Conservation (phyloP, 1,140 invertebrate genomes). For the Acyrthosiphon pisum region DNA sequence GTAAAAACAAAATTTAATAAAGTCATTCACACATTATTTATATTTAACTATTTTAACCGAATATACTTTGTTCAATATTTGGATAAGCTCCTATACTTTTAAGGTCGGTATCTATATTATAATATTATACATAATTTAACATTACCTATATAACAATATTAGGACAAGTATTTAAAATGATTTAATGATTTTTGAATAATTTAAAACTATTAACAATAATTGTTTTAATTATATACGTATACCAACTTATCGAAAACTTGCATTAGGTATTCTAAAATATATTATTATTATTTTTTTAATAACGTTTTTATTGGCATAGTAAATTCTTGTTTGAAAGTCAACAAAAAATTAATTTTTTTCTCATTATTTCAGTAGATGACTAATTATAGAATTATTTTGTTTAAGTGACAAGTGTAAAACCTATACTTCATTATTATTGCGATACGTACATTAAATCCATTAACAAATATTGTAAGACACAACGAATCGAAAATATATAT, state of each 20-base stretch:
- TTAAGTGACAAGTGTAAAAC: neutral
- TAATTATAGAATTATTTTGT: neutral
- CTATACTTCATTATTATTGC: neutral
- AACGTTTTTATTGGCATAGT: neutral
- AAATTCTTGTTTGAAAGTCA: neutral
- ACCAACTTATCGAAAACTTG: too few species aligned
- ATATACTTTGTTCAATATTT: conserved; percentile 10
- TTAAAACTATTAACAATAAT: neutral
- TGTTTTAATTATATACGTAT: too few species aligned
- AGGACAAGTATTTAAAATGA: too few species aligned
- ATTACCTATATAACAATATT: neutral
- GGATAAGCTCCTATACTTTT: neutral
- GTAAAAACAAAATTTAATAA: conserved; percentile 13
- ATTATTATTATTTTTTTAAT: neutral
- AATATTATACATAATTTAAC: neutral
- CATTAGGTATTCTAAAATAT: too few species aligned
- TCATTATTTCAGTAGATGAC: neutral
- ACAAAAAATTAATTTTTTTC: neutral
- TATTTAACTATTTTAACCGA: too few species aligned
- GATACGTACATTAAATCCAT: neutral
- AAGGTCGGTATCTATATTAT: neutral
- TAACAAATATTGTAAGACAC: too few species aligned
- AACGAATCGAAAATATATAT: neutral
- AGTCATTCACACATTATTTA: neutral
- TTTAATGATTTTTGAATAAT: neutral